Evolutionary conservation across 2,113 vertebrate species (phyloP), one percentile per base, ranked within the genome.

Genomic region (Thryonomys swinderianus): DNA sequence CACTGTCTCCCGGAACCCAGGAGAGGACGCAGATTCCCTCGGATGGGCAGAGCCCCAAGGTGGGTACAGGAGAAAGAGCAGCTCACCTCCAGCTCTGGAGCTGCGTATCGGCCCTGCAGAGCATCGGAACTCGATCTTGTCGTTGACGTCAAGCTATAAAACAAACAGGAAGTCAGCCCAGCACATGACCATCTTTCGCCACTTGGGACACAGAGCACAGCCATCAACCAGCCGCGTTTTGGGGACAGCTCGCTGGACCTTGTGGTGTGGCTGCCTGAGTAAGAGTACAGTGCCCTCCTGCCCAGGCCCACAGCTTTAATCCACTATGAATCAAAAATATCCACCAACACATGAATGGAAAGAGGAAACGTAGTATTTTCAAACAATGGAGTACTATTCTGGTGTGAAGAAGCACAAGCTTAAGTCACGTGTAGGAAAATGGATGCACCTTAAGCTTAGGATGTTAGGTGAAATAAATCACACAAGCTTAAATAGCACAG

Each of bases 111-210:
- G 76, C 99, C 99, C 88, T 98, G 96, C 97, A 99, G 98, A 0
- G 99, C 99, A 6, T 99, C 99, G 20, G 99, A 99, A 97, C 99
- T 99, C 17, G 99, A 98, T 78, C 99, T 99, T n/a, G 99, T 99
- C 51, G 99, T 99, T 23, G 99, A 99, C 0, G 99, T 99, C 98
- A 99, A 98, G 97, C 99, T 99, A 97, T 87, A 45, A 97, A 95
- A 87, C 74, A 97, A 80, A 95, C 88, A 74, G 59, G 93, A 59
- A 27, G 51, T 74, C 67, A 87, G 53, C 40, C 18, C 20, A 18
- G 21, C 9, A 37, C 12, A 17, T 18, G 11, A 30, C 48, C 2
- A 0, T 1, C 13, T n/a, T 2, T 14, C 5, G 30, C 5, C 62
- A 57, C 48, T 30, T 5, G 9, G 6, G 37, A 51, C 12, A 14